A percentile compares a stretch with the other conserved stretches of the same genome.
These are phyloP conservation scores for Solenopsis fugax DNA, from an alignment of 1,140 invertebrate genomes.

Conservation along the genomic window DNA sequence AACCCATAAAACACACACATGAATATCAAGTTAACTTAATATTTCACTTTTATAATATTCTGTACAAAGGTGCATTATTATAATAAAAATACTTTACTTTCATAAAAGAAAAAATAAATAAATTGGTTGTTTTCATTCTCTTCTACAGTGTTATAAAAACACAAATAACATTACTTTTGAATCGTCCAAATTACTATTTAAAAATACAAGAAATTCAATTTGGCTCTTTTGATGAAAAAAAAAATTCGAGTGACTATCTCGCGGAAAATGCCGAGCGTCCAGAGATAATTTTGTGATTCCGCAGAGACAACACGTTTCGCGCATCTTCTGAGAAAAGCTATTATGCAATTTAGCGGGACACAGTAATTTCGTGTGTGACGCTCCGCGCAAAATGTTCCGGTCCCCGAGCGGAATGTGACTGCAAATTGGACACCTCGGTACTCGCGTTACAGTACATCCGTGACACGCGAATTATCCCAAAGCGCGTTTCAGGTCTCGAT, in stretches of 20 bases:
- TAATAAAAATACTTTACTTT: not conserved
- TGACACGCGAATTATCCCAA: constrained; percentile 38
- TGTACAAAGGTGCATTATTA: not conserved
- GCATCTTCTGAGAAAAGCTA: constrained; percentile 22
- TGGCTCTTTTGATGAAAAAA: not conserved
- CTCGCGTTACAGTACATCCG: constrained; percentile 31
- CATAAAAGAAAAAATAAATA: not conserved
- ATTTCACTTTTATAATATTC: not conserved
- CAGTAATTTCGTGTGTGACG: constrained; percentile 25
- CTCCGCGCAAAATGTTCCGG: not conserved
- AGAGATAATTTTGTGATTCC: not conserved
- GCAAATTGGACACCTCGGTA: constrained; percentile 38
- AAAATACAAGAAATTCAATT: not conserved
- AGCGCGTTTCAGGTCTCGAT: constrained; percentile 17
- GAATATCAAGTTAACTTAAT: not conserved
- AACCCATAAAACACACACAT: not conserved
- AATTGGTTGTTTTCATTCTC: not conserved
- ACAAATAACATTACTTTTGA: not conserved
- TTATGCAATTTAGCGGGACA: constrained; percentile 4
- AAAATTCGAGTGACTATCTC: not conserved
- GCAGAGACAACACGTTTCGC: not conserved
- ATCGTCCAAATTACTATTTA: not conserved
- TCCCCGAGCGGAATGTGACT: constrained; percentile 2
- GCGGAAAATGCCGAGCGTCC: not conserved
- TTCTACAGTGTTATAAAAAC: not conserved